These are phyloP conservation scores for Erythrocercus mccallii DNA, from an alignment of 2,113 vertebrate species.

Conservation along the genomic window DNA sequence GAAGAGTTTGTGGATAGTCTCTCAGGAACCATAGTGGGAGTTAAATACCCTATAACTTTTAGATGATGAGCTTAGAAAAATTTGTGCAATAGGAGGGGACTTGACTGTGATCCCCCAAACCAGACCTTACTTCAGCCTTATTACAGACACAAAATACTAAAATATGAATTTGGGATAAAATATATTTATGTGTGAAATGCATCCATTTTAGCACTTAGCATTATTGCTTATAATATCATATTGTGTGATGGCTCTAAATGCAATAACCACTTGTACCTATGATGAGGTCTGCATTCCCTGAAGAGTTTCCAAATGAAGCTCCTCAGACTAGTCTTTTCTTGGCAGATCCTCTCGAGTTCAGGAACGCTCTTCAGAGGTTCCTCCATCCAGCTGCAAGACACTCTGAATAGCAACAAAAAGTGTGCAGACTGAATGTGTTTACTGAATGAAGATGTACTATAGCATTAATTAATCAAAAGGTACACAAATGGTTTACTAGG, in stretches of 20 bases:
- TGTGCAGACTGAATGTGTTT: background rate
- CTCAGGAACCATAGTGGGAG: background rate
- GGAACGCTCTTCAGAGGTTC: background rate
- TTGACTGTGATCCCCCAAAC: background rate
- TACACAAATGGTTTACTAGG: background rate
- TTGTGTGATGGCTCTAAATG: background rate
- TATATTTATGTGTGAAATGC: background rate
- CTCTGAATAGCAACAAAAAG: background rate
- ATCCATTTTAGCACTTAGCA: background rate
- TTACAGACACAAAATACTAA: background rate
- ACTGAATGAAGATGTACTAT: background rate
- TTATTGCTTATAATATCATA: background rate
- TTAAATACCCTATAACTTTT: background rate
- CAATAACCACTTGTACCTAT: background rate
- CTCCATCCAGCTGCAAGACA: background rate
- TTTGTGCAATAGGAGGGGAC: background rate
- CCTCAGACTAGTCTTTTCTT: background rate
- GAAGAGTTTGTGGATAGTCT: background rate
- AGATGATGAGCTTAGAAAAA: background rate
- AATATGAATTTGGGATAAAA: background rate
- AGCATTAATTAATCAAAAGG: background rate
- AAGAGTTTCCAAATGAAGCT: background rate
- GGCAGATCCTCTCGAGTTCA: background rate
- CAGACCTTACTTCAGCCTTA: background rate
- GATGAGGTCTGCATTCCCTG: background rate